Base-by-base conservation (phyloP, 2,888 invertebrate species). In the Eilema caniola region DNA sequence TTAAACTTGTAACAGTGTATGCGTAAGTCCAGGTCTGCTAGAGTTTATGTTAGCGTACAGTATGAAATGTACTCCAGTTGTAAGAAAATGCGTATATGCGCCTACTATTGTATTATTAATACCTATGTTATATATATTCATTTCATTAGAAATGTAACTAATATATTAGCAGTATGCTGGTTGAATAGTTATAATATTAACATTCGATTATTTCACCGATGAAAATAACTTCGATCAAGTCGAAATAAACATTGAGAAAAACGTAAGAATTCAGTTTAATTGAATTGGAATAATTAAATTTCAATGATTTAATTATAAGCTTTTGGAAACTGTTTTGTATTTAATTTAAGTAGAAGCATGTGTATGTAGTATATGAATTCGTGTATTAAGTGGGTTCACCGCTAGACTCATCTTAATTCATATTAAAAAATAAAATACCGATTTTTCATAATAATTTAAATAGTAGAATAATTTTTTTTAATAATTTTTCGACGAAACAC, bases 351-450 rank as follows among this genome's bases (percentile, higher is more conserved):
- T 56, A 64, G 53, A 53, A n/a, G 31, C 23, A 37, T 37, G 33
- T 12, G 3, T 37, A 12, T 11, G 12, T 31, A 64, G 28, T 28
- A 53, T 53, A 53, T 53, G 23, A 53, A 53, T n/a, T 23, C 5
- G n/a, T 53, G 53, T 53, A 41, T 20, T 47, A 47, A 47, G 20
- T 20, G 57, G 65, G 65, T 66, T 66, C 65, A 66, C 56, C 65
- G 57, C 65, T 57, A 12, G 16, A 14, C 4, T 16, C 0, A 14
- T 14, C 23, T 20, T 33, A 66, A 16, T 33, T 24, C 14, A 33
- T 66, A 56, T 23, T 14, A 10, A 8, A 23, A 56, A 47, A 47
- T 20, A 64, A n/a, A n/a, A 53, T 53, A 53, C 10, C 53, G 53
- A 53, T 53, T n/a, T 53, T 53, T 53, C 53, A 53, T 53, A n/a